Evolutionary conservation across 2,113 vertebrate genomes (phyloP), one percentile per base, ranked within the genome.

Genomic region (Calyptomena viridis): DNA sequence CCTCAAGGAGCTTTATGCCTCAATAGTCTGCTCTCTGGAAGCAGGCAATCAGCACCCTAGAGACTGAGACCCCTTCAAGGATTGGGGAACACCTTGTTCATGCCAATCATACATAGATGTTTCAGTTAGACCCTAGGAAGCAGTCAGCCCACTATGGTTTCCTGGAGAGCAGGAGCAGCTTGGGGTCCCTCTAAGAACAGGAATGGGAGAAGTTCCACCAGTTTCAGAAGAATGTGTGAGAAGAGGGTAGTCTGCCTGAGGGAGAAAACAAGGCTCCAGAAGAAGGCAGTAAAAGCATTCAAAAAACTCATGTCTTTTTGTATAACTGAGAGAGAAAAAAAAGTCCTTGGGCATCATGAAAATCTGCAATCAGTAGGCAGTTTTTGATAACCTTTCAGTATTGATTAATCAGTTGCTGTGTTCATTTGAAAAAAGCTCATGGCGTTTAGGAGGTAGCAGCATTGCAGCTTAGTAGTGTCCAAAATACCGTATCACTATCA

Each of bases 341-440:
- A 27, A 69, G 5, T 74, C 67, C 62, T 44, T 78, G 63, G 58
- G 58, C 16, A 8, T 35, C 67, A 30, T 46, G 25, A 83, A 95
- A 91, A 22, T 19, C 19, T 71, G 75, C 37, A 73, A 28, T 83
- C 35, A 84, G 56, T 12, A 84, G 3, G 13, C 39, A 92, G 77
- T n/a, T 86, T 90, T 84, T 67, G 39, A 93, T 94, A 92, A 73
- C 76, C 52, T 86, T 86, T 89, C 87, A 66, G 69, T 79, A 94
- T 63, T 91, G 88, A 90, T 91, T 85, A 66, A 64, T 86, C 68
- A 79, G 81, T 89, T 87, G 40, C 77, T 75, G 28, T 53, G n/a
- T 79, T 95, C 52, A 72, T 81, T 85, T 82, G 56, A 90, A 96
- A 84, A 96, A 81, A 80, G 89, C 83, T 67, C 1, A 1, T 3